phyloP scores from a whole-genome alignment of 2,113 vertebrate genomes.

The Osmerus eperlanus region DNA sequence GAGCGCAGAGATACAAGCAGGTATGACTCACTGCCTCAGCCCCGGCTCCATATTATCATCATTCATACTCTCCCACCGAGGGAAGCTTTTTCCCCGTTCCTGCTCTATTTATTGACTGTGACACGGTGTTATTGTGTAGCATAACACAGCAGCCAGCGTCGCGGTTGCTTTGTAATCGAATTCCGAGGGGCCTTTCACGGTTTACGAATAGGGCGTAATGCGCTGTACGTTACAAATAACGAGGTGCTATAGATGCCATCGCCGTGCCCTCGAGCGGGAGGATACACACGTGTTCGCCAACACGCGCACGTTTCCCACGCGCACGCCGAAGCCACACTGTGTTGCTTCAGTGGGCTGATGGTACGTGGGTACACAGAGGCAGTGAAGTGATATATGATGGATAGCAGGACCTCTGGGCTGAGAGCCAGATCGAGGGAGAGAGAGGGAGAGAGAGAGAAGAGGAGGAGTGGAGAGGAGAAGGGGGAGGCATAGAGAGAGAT shows the following conservation, averaged over 20 bases:
- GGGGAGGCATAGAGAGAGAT: background rate
- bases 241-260: background rate
- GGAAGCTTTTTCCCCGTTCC: background rate
- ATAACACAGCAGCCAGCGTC: background rate
- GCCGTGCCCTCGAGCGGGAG: background rate
- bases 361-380: conserved; percentile 27
- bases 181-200: background rate
- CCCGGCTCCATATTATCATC: background rate
- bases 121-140: background rate
- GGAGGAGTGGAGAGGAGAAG: conserved; percentile 6
- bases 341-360: conserved; percentile 9
- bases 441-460: conserved; percentile 16
- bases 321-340: too few species aligned
- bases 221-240: background rate
- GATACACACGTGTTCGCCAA: conserved; percentile 5
- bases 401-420: conserved; percentile 21
- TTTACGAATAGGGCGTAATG: background rate
- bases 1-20: background rate
- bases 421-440: conserved; percentile 17
- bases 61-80: background rate
- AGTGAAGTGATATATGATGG: conserved; percentile 34
- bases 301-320: background rate
- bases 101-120: background rate
- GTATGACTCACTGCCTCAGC: conserved; percentile 32
- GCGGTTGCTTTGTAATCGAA: background rate